These are phyloP conservation scores for Cephalopachus bancanus DNA, from an alignment of 2,797 vertebrate genomes.

Conservation along the genomic window DNA sequence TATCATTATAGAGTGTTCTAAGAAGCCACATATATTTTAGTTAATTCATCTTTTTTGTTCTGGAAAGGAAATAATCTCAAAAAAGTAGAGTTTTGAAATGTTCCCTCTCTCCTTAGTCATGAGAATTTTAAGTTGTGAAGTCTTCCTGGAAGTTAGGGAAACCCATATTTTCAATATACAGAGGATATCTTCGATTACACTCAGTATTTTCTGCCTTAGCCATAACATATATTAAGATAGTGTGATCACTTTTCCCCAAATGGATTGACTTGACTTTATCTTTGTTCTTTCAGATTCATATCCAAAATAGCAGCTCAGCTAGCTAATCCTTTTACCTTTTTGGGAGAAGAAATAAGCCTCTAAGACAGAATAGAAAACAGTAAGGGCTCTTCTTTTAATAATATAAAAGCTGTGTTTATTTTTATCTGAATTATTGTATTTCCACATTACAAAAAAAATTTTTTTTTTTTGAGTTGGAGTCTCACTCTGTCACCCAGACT, in stretches of 20 bases:
- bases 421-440: background rate
- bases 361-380: slow-evolving; percentile 4
- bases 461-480: too few relatives aligned
- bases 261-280: background rate
- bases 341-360: background rate
- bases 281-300: slow-evolving; percentile 18
- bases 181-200: background rate
- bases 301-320: background rate
- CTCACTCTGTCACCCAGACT: too few relatives aligned
- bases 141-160: background rate
- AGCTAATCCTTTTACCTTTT: background rate
- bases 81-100: slow-evolving; percentile 18
- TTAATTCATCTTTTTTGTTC: background rate
- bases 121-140: background rate
- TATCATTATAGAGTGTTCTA: background rate
- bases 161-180: background rate
- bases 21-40: background rate
- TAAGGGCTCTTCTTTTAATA: background rate
- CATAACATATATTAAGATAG: background rate
- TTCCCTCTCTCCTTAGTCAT: background rate
- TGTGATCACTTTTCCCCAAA: background rate
- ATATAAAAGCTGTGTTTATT: slow-evolving; percentile 2
- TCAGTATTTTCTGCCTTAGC: background rate
- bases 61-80: background rate
- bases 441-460: background rate